Evolutionary conservation across 2,797 vertebrate genomes (phyloP), one percentile per base, ranked within the genome.

Genomic region (Psittacula derbiana): DNA sequence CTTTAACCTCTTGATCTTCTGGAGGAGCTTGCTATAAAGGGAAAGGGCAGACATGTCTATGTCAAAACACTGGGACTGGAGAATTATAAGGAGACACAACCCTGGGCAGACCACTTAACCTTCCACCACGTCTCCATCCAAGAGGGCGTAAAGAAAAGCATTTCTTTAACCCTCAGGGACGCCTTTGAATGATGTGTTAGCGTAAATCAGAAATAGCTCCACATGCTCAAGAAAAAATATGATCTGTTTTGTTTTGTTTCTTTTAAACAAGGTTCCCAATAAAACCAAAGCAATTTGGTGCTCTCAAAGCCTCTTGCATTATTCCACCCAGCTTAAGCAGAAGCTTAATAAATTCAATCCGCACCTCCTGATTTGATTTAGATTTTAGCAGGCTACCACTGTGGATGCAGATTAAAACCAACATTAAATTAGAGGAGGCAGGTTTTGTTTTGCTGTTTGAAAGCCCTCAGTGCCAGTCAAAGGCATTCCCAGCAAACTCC

Each of bases 301-400:
- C 31, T 65, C 50, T 75, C 10, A 1, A 25, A 88, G 89, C 55
- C 36, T 78, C 41, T 33, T 40, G 38, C 38, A 36, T 74, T 91
- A 81, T 65, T 84, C 18, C 21, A 52, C 24, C 10, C 66, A 65
- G 44, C 44, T 85, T 79, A 87, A 93, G 40, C 27, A 81, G 49
- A 81, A 81, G 53, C 46, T 87, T 90, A 75, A 85, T 84, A 81
- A 92, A 85, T 74, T 72, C 74, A 60, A 47, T 38, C 57, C 53
- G 49, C 62, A 61, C 90, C 83, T 79, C 44, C 46, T 31, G 62
- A 89, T 94, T 64, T 92, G 70, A 89, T 91, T 86, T 76, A 44
- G 61, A 66, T 74, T 80, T 94, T 52, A 91, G 52, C 73, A 86
- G 78, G 62, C 66, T 75, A 52, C 38, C 0, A 0, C 66, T 53